These are phyloP conservation scores for Boloria selene DNA, from an alignment of 2,888 invertebrate genomes.

Conservation along the genomic window DNA sequence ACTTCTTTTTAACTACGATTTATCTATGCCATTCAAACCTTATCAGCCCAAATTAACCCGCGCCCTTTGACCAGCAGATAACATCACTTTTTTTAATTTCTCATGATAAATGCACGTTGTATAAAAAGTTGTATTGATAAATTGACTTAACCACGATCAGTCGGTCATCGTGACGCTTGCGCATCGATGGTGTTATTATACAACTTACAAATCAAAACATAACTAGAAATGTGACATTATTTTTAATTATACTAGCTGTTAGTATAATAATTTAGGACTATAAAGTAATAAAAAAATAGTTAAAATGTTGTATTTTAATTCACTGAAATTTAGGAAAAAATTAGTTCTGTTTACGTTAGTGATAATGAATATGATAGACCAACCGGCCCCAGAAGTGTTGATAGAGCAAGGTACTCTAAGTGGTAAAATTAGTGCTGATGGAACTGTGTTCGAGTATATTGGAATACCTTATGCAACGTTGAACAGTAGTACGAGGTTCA, in stretches of 20 bases:
- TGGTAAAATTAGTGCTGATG: slow-evolving; percentile 68
- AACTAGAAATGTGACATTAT: background rate
- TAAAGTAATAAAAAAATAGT: background rate
- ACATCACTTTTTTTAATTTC: background rate
- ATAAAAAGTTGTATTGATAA: slow-evolving; percentile 3
- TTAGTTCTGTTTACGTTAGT: slow-evolving; percentile 66
- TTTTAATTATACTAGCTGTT: background rate
- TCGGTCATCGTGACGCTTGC: slow-evolving; percentile 4
- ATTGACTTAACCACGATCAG: background rate
- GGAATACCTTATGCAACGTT: slow-evolving; percentile 72
- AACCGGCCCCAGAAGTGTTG: slow-evolving; percentile 66
- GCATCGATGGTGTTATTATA: background rate
- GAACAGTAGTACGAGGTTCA: slow-evolving; percentile 62
- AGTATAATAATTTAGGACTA: background rate
- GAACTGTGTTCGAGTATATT: slow-evolving; percentile 66
- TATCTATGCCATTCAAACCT: no score
- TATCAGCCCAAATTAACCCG: no score
- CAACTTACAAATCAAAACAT: background rate
- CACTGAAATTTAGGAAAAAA: slow-evolving; percentile 57
- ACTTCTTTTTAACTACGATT: no score
- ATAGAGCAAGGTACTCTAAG: slow-evolving; percentile 68
- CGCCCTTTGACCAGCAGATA: no score
- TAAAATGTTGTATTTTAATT: slow-evolving; percentile 10
- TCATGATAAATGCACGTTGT: background rate
- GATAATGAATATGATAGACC: slow-evolving; percentile 67